Evolutionary conservation across 2,888 invertebrate genomes (phyloP).

Genomic region (Tiphia femorata): DNA sequence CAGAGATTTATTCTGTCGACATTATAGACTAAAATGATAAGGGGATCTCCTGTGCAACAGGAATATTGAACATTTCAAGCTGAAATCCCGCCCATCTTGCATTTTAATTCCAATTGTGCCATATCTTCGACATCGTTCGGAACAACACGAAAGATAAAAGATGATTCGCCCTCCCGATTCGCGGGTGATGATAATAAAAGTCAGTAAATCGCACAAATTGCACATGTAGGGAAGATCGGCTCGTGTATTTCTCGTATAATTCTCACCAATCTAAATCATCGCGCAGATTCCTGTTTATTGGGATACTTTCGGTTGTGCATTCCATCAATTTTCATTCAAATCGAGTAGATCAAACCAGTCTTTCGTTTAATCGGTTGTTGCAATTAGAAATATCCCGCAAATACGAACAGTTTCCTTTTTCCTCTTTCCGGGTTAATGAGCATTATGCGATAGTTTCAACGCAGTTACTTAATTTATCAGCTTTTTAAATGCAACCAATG

Average conservation of each 20-base stretch:
- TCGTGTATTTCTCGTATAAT: constrained; percentile 23
- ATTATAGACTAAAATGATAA: constrained; percentile 7
- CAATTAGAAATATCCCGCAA: background rate
- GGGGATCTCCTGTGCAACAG: background rate
- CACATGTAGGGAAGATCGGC: constrained; percentile 16
- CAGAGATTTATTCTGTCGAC: constrained; percentile 4
- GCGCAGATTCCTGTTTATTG: constrained; percentile 24
- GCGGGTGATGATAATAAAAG: constrained; percentile 3
- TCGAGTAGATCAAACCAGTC: no score
- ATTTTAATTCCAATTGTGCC: constrained; percentile 46
- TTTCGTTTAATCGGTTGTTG: background rate
- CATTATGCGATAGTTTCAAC: constrained; percentile 26
- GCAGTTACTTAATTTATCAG: constrained; percentile 38
- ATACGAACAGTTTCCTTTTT: background rate
- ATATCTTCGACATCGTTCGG: constrained; percentile 32
- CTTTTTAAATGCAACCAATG: constrained; percentile 39
- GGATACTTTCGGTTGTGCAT: constrained; percentile 39
- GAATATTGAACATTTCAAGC: constrained; percentile 18
- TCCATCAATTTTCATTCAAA: constrained; percentile 41
- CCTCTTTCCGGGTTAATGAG: constrained; percentile 17
- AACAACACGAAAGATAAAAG: constrained; percentile 2
- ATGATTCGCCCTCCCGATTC: constrained; percentile 1
- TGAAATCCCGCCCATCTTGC: constrained; percentile 17
- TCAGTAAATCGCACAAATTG: constrained; percentile 11
- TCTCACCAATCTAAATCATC: constrained; percentile 11